Conservation (phyloP, 2,797 vertebrate species). For the Lagodon rhomboides region DNA sequence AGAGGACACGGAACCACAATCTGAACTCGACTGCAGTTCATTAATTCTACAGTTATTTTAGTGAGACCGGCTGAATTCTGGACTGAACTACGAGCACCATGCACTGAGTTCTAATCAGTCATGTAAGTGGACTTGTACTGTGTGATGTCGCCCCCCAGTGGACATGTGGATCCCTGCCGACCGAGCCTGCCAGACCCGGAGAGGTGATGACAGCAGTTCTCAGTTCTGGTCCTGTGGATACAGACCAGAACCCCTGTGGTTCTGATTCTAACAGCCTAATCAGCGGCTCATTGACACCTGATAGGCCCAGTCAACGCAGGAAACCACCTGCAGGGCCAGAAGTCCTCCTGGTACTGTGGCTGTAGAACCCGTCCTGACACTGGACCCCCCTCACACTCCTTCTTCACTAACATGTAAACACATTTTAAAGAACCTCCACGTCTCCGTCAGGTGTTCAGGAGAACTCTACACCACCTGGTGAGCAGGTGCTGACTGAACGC, state of each 20-base stretch:
- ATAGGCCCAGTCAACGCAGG: conserved; percentile 12
- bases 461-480: too few species aligned
- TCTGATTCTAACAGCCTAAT: conserved; percentile 39
- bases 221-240: conserved; percentile 8
- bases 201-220: conserved; percentile 17
- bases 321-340: not conserved
- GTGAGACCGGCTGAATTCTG: too few species aligned
- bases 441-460: too few species aligned
- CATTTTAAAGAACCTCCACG: too few species aligned
- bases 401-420: too few species aligned
- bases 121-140: conserved; percentile 38
- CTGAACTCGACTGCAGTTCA: not conserved
- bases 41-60: not conserved
- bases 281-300: conserved; percentile 29
- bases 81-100: not conserved
- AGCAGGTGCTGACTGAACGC: too few species aligned
- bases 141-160: conserved; percentile 78
- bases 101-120: not conserved
- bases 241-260: conserved; percentile 18
- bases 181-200: not conserved
- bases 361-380: too few species aligned
- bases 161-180: not conserved
- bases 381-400: too few species aligned
- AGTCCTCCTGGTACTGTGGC: not conserved
- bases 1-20: not conserved